These are phyloP conservation scores for Anaspis maculata DNA, from an alignment of 2,888 invertebrate genomes.

Conservation along the genomic window DNA sequence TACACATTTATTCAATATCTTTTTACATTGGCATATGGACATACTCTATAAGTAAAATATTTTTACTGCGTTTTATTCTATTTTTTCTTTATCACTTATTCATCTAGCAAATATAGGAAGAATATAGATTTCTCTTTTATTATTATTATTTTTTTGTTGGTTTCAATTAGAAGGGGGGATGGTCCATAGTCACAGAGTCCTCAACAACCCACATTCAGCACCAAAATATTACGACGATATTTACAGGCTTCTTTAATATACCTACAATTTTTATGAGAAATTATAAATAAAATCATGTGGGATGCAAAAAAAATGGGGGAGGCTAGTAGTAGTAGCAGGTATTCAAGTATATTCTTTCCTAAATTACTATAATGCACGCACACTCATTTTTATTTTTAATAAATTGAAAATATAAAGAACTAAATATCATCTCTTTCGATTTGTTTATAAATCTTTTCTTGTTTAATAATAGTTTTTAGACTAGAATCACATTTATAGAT, in stretches of 20 bases:
- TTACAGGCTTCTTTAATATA: not conserved
- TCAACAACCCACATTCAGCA: too few relatives aligned
- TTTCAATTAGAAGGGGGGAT: too few relatives aligned
- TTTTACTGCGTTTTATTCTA: constrained; percentile 20
- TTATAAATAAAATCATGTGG: too few relatives aligned
- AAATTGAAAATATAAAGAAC: constrained; percentile 20
- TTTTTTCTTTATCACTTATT: constrained; percentile 26
- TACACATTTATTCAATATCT: constrained; percentile 32
- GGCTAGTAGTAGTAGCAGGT: not conserved
- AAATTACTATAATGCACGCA: not conserved
- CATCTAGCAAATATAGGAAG: constrained; percentile 34
- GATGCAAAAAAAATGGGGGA: too few relatives aligned
- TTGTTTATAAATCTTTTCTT: constrained; percentile 9
- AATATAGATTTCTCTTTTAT: constrained; percentile 30
- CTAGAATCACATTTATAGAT: constrained; percentile 28
- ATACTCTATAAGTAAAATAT: constrained; percentile 24
- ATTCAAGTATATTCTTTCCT: not conserved
- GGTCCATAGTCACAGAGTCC: too few relatives aligned
- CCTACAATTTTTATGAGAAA: constrained; percentile 9
- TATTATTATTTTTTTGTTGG: too few relatives aligned
- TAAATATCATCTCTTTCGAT: constrained; percentile 25
- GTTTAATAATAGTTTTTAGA: constrained; percentile 10
- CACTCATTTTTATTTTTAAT: constrained; percentile 6
- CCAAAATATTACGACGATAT: too few relatives aligned
- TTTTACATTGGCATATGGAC: constrained; percentile 29